Base-by-base conservation (phyloP, 1,140 invertebrate species). In the Drosophila pseudoobscura region DNA sequence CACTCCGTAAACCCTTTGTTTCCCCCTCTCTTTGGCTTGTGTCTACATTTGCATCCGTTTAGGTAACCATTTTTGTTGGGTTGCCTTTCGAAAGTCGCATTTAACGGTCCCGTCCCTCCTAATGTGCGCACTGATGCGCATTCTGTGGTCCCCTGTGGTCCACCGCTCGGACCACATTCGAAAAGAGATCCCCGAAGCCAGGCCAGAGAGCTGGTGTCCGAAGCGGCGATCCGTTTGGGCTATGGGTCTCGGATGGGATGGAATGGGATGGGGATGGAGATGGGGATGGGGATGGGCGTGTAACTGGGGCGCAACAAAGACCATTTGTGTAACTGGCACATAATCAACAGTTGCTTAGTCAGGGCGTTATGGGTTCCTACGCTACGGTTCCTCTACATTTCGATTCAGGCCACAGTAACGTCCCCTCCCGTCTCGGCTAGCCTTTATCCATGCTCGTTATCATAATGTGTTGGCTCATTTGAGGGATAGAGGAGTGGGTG, bases 31-130 rank as follows among this genome's bases (percentile, higher is more conserved):
- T 56, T 70, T 68, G 78, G 78, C 82, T 80, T 87, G 82, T 88
- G 83, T 83, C 82, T 87, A 87, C 82, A 85, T 85, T 85, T 87
- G 82, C 82, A 87, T 87, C 82, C 82, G 75, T 88, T 87, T 88
- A 63, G 58, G 55, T 59, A 56, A 15, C 29, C 63, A 56, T 68
- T 69, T 66, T 69, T 47, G 35, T 39, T 39, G 35, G 4, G 44
- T 53, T 46, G 47, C 70, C 59, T 87, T 87, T 87, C 75, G 83
- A 87, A 87, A 87, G 83, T 88, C 83, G 74, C 77, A 64, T 76
- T 85, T 80, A 85, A 82, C 82, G 83, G 65, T 85, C 71, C 74
- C 70, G 24, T 26, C 29, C 59, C 44, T 79, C 69, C 82, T 85
- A 87, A 85, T 87, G 74, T 77, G 80, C 78, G 61, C 80, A 77